phyloP scores from a whole-genome alignment of 2,797 vertebrate genomes.

The Limosa lapponica region DNA sequence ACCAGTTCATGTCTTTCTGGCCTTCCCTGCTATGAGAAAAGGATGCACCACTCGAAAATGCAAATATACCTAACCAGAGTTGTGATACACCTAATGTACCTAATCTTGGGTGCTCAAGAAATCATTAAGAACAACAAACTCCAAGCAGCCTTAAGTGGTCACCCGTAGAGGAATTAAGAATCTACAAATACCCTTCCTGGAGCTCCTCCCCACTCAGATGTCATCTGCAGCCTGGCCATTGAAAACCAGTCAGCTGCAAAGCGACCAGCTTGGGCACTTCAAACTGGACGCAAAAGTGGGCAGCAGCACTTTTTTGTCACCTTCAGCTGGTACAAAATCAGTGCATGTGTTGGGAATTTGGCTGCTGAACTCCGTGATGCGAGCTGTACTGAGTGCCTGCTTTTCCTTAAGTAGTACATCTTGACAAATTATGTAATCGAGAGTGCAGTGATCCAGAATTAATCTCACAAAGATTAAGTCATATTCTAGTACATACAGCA shows the following conservation, averaged over 20 bases:
- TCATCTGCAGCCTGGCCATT: neutral
- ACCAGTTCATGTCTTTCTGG: neutral
- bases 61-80: neutral
- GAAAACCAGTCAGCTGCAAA: neutral
- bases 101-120: neutral
- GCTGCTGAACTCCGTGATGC: neutral
- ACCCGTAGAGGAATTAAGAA: neutral
- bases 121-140: neutral
- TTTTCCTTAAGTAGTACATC: neutral
- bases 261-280: neutral
- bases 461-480: neutral
- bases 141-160: neutral
- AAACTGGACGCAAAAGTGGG: neutral
- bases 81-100: neutral
- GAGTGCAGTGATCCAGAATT: neutral
- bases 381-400: neutral
- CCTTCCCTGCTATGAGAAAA: neutral
- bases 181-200: neutral
- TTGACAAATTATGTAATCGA: neutral
- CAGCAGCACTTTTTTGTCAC: neutral
- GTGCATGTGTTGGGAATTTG: neutral
- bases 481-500: neutral
- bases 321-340: neutral
- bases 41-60: neutral
- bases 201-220: rapidly evolving